These are phyloP conservation scores for Pelodytes ibericus DNA, from an alignment of 2,797 vertebrate species.

Conservation along the genomic window DNA sequence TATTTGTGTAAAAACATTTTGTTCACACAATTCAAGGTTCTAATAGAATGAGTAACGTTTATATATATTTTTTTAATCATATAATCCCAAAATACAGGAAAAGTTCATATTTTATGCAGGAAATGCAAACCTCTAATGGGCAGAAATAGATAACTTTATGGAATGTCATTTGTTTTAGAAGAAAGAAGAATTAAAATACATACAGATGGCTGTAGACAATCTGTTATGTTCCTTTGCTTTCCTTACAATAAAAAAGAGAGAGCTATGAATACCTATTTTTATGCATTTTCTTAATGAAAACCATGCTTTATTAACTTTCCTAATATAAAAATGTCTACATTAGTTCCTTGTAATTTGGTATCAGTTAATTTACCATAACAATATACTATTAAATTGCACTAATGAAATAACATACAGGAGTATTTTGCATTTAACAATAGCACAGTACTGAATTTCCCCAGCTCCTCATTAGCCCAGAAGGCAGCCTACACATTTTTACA, in stretches of 20 bases:
- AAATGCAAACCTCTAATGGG: not conserved
- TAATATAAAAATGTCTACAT: constrained; percentile 51
- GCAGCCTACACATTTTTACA: constrained; percentile 53
- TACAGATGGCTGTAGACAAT: not conserved
- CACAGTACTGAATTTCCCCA: constrained; percentile 68
- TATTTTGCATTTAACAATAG: constrained; percentile 65
- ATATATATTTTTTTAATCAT: too few species aligned
- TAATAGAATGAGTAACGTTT: too few species aligned
- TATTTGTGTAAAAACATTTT: too few species aligned
- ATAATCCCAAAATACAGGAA: too few species aligned
- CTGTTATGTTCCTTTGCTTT: not conserved
- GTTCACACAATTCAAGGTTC: too few species aligned
- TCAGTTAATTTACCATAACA: constrained; percentile 64
- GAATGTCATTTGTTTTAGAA: not conserved
- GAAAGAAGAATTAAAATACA: not conserved
- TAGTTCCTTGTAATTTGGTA: constrained; percentile 62
- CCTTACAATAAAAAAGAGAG: constrained; percentile 8
- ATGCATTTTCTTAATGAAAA: constrained; percentile 56
- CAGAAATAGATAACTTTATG: not conserved
- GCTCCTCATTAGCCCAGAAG: constrained; percentile 65
- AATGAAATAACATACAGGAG: constrained; percentile 63
- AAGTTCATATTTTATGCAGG: not conserved
- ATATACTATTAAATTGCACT: constrained; percentile 63
- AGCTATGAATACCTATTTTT: constrained; percentile 14
- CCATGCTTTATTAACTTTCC: constrained; percentile 51